phyloP scores from a whole-genome alignment of 1,140 invertebrate genomes.

The Pseudomyrmex dendroicus region DNA sequence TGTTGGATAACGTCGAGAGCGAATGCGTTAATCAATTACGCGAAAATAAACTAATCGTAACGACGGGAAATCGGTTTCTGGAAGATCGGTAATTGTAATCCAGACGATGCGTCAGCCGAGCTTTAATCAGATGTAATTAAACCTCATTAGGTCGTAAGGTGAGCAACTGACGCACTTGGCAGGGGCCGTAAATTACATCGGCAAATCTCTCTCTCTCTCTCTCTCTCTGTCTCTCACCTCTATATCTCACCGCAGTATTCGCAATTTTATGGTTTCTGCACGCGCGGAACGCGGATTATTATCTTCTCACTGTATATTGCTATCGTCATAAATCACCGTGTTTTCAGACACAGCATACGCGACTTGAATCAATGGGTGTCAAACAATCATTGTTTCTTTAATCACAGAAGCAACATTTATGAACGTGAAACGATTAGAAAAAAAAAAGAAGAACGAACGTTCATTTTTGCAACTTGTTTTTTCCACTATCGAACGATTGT shows the following conservation, averaged over 20 bases:
- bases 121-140: slow-evolving; percentile 70
- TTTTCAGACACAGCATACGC: slow-evolving; percentile 35
- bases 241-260: slow-evolving; percentile 60
- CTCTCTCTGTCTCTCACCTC: slow-evolving; percentile 22
- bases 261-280: slow-evolving; percentile 58
- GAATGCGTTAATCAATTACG: background rate
- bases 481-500: too few relatives aligned
- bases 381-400: background rate
- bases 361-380: slow-evolving; percentile 33
- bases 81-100: slow-evolving; percentile 60
- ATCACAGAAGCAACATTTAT: background rate
- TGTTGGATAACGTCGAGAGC: too few relatives aligned
- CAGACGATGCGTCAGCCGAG: slow-evolving; percentile 40
- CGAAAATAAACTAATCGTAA: slow-evolving; percentile 45
- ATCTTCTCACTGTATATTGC: slow-evolving; percentile 50
- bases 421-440: background rate
- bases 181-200: slow-evolving; percentile 67
- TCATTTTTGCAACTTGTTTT: too few relatives aligned
- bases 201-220: slow-evolving; percentile 36
- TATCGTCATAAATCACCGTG: slow-evolving; percentile 45
- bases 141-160: slow-evolving; percentile 74
- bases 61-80: slow-evolving; percentile 55
- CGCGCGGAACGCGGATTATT: slow-evolving; percentile 36
- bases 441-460: background rate
- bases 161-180: slow-evolving; percentile 72